Evolutionary conservation across 2,113 vertebrate genomes (phyloP).

Genomic region (Notarius lentiginosus): DNA sequence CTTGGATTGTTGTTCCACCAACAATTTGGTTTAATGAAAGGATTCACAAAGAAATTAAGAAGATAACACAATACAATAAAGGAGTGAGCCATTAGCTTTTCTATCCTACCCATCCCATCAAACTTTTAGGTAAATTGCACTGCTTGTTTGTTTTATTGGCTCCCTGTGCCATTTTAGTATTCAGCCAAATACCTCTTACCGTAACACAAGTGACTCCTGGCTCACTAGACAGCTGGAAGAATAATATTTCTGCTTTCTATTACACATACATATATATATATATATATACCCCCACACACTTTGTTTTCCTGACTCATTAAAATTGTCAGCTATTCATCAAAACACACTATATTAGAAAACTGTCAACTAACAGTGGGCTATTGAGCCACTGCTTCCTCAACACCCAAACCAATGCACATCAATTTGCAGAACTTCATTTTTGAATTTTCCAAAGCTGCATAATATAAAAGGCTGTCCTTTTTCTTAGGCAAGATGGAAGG

Average conservation of each 20-base stretch:
- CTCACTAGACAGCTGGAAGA: constrained; percentile 8
- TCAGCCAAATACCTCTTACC: constrained; percentile 10
- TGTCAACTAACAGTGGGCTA: neutral
- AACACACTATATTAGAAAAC: neutral
- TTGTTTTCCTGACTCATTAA: neutral
- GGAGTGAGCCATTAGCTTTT: neutral
- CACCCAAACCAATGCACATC: neutral
- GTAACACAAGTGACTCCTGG: constrained; percentile 36
- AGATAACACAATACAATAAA: neutral
- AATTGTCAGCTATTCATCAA: constrained; percentile 12
- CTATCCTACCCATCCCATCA: constrained; percentile 19
- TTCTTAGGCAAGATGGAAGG: neutral
- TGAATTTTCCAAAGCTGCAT: neutral
- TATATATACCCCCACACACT: neutral
- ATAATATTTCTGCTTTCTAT: neutral
- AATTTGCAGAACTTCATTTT: constrained; percentile 3
- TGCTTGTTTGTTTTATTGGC: constrained; percentile 25
- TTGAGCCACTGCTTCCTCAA: neutral
- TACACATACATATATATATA: neutral
- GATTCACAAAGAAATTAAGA: neutral
- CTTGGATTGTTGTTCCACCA: neutral
- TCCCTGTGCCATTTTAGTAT: neutral
- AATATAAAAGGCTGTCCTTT: neutral
- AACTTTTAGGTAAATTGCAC: constrained; percentile 17
- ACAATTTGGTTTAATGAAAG: neutral